Evolutionary conservation across 2,888 invertebrate genomes (phyloP), one percentile per base, ranked within the genome.

Genomic region (Stegana nigrithorax): DNA sequence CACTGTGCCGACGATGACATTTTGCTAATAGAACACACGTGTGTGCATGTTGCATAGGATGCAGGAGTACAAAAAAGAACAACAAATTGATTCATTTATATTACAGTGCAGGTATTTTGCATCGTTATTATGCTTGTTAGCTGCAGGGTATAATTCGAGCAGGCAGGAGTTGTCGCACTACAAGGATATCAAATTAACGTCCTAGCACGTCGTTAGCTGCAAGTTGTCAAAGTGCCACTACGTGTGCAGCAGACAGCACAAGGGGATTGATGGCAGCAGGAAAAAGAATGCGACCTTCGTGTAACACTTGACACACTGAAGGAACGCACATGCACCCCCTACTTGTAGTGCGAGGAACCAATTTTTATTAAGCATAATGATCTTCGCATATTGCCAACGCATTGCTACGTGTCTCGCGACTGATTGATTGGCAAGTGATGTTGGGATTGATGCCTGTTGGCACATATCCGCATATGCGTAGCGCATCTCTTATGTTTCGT

Each of bases 1-100:
- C n/a, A n/a, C n/a, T n/a, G 47, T 39, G 39, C 39, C 39, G 47
- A 26, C 65, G 74, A 75, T 21, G 81, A 82, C 85, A 85, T 84
- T 17, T 17, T 47, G 23, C 23, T 47, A n/a, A n/a, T n/a, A n/a
- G n/a, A 17, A 25, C 29, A 27, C 42, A 56, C n/a, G 36, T 14
- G 23, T 10, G 29, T 27, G 29, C n/a, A n/a, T n/a, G n/a, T n/a
- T n/a, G n/a, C n/a, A 56, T 36, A 25, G 42, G 62, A 45, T 19
- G 51, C 36, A 59, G 50, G 57, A 59, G 60, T 63, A 42, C 23
- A 36, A 25, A 23, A 19, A 19, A 42, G 14, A 29, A 23, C 6
- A 45, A 19, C 6, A 64, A 64, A 51, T 14, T 61, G 29, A 63
- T 56, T 39, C 62, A 58, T 63, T 21, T 44, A 27, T 45, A 47